Conservation (phyloP, 2,113 vertebrate genomes). For the Scomber scombrus region DNA sequence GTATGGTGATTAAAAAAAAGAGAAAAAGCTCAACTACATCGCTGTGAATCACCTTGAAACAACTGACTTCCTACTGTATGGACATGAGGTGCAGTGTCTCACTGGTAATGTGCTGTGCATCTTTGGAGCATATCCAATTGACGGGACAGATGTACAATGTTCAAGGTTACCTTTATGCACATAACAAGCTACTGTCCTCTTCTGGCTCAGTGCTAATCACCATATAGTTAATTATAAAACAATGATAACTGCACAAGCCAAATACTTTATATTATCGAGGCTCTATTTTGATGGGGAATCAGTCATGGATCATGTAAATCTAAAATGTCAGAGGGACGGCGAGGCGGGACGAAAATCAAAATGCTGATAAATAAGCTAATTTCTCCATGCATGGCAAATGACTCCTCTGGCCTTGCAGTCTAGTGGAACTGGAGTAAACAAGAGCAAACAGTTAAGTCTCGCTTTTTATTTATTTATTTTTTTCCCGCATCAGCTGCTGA, state of each 20-base stretch:
- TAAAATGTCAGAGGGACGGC: slow-evolving; percentile 80
- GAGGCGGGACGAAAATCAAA: slow-evolving; percentile 75
- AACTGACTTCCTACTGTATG: slow-evolving; percentile 48
- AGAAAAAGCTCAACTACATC: slow-evolving; percentile 22
- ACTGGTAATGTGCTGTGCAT: slow-evolving; percentile 65
- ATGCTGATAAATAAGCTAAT: slow-evolving; percentile 84
- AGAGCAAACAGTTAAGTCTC: slow-evolving; percentile 71
- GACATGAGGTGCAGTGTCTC: slow-evolving; percentile 44
- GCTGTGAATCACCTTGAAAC: slow-evolving; percentile 72
- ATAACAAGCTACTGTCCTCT: slow-evolving; percentile 72
- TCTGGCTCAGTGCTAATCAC: slow-evolving; percentile 71
- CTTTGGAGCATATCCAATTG: slow-evolving; percentile 75
- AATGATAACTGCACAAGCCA: slow-evolving; percentile 63
- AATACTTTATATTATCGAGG: slow-evolving; percentile 62
- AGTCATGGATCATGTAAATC: slow-evolving; percentile 83
- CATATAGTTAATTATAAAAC: slow-evolving; percentile 80
- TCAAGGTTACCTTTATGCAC: slow-evolving; percentile 79
- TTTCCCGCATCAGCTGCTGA: slow-evolving; percentile 67
- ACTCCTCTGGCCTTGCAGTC: slow-evolving; percentile 77
- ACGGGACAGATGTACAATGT: slow-evolving; percentile 71
- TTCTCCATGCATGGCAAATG: slow-evolving; percentile 72
- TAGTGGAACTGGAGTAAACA: slow-evolving; percentile 77
- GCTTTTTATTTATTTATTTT: slow-evolving; percentile 26
- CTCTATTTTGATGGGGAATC: slow-evolving; percentile 80
- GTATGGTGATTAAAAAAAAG: slow-evolving; percentile 17